Evolutionary conservation across 2,888 invertebrate genomes (phyloP), one percentile per base, ranked within the genome.

Genomic region (Poecilobothrus nobilitatus): DNA sequence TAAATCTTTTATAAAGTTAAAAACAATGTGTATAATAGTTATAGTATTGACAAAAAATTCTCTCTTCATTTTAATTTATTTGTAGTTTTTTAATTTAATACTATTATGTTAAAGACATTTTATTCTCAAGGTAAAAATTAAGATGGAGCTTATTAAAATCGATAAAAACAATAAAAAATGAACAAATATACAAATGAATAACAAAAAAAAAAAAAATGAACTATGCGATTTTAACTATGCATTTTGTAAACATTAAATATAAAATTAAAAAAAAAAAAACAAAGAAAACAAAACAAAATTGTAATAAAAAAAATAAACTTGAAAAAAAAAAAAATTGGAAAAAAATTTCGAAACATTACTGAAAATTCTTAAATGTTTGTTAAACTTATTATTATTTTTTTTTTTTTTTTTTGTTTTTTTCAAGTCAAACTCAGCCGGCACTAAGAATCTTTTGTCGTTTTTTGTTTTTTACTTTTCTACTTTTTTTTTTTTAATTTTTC

Each of bases 101-200:
- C 2, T 53, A 3, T 5, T 18, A 53, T 53, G 6, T 53, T 53
- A 15, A 53, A 53, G 53, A 53, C 53, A 53, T 53, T 53, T 53
- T 18, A 53, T 53, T 53, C 53, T 53, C 53, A 53, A 53, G 53
- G 53, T 53, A 53, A 53, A 53, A 53, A 53, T 53, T 53, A 53
- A 53, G 53, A 53, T 53, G 53, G 53, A 53, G n/a, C 18, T 53
- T 53, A 53, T 53, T 53, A 53, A 53, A 53, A 53, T 53, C 53
- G 53, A 53, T 53, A 53, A 53, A 53, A 18, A 18, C 3, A 53
- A 53, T 18, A 53, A 53, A 53, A 53, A 53, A 53, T 12, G 18
- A 37, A 37, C 12, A 37, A 37, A 37, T 37, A 37, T 53, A 53
- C 15, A n/a, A 12, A 41, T 41, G 41, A 53, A 53, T 12, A 53